Evolutionary conservation across 1,140 invertebrate species (phyloP).

Genomic region (Amyelois transitella): DNA sequence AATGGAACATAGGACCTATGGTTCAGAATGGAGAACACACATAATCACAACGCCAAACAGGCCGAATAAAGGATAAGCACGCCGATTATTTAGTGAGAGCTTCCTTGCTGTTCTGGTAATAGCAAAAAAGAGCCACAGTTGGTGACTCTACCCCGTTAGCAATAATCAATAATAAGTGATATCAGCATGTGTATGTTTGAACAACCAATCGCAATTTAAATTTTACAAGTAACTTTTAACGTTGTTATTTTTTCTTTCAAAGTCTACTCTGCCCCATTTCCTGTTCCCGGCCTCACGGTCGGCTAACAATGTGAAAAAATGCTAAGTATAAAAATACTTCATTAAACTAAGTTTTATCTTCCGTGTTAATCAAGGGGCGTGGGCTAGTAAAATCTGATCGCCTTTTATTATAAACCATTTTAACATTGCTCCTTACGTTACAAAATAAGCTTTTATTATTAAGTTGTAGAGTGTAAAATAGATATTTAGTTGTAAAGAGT

Average conservation of each 20-base stretch:
- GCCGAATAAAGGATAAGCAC: not conserved
- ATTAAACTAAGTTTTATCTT: constrained; percentile 60
- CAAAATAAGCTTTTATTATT: not conserved
- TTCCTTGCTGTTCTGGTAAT: too few species aligned
- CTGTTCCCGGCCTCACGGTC: constrained; percentile 36
- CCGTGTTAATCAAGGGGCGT: constrained; percentile 65
- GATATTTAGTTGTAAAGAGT: not conserved
- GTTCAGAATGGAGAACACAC: not conserved
- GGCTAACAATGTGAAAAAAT: constrained; percentile 64
- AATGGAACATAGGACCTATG: too few species aligned
- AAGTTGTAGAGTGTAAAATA: not conserved
- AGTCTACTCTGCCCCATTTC: not conserved
- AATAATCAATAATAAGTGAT: not conserved
- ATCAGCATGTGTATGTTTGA: not conserved
- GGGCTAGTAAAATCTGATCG: constrained; percentile 44
- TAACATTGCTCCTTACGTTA: not conserved
- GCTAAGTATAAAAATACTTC: constrained; percentile 62
- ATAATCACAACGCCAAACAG: not conserved
- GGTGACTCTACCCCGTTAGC: not conserved
- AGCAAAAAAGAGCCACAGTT: too few species aligned
- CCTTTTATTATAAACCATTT: not conserved
- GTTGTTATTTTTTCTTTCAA: constrained; percentile 3
- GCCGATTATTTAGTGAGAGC: too few species aligned
- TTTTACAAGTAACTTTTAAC: not conserved
- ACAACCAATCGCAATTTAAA: not conserved